These are phyloP conservation scores for Lasioglossum lativentre DNA, from an alignment of 2,888 invertebrate genomes.

Conservation along the genomic window DNA sequence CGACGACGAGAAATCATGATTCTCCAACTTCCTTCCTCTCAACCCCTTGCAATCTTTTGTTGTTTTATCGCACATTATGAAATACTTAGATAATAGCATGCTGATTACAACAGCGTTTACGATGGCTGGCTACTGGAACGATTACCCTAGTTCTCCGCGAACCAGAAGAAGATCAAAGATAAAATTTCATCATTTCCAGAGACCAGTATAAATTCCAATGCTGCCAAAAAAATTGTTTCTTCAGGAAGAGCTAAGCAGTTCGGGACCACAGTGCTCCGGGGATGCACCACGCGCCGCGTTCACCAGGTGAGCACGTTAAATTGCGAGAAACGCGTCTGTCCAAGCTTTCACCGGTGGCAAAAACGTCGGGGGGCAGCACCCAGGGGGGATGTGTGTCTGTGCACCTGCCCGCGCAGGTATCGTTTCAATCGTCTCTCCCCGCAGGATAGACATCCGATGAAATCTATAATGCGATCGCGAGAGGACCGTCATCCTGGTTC, in stretches of 20 bases:
- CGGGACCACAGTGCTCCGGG: constrained; percentile 4
- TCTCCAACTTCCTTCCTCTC: neutral
- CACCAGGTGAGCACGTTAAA: constrained; percentile 49
- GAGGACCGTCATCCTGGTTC: constrained; percentile 31
- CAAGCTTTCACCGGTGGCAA: constrained; percentile 55
- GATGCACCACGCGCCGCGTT: constrained; percentile 16
- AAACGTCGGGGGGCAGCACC: constrained; percentile 12
- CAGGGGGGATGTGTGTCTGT: constrained; percentile 1
- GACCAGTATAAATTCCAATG: neutral
- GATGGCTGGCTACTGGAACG: neutral
- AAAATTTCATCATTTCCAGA: no score
- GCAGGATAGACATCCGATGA: constrained; percentile 43
- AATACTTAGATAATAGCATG: neutral
- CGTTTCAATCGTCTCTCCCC: constrained; percentile 28
- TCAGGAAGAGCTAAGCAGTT: neutral
- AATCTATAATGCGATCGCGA: constrained; percentile 37
- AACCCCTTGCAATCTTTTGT: neutral
- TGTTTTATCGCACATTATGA: neutral
- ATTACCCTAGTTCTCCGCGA: neutral
- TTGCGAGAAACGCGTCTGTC: constrained; percentile 37
- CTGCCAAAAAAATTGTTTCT: neutral
- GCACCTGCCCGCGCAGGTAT: constrained; percentile 46
- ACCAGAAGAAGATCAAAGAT: no score
- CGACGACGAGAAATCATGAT: constrained; percentile 37
- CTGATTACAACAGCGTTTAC: no score